Conservation (phyloP, 1,140 invertebrate genomes). For the Rhizoglyphus robini region DNA sequence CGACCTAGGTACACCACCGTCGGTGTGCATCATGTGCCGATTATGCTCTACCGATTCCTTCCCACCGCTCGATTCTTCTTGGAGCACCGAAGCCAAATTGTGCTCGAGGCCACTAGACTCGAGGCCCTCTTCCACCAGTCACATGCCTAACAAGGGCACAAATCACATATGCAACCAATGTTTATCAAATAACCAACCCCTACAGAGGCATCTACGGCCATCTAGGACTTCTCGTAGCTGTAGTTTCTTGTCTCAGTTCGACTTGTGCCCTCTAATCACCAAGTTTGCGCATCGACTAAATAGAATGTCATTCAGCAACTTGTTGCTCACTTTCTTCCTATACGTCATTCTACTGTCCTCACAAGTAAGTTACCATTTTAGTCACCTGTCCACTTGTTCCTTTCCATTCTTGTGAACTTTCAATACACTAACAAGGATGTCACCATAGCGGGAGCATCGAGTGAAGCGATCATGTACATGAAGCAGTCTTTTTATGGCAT, state of each 20-base stretch:
- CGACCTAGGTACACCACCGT: too few species aligned
- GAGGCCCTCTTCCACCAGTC: too few species aligned
- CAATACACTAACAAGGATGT: too few species aligned
- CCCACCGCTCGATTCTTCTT: too few species aligned
- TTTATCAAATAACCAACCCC: not conserved
- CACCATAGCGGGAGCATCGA: too few species aligned
- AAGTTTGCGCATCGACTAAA: not conserved
- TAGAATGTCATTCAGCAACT: constrained; percentile 6
- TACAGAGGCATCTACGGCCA: not conserved
- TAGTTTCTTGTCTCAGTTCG: not conserved
- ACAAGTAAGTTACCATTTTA: constrained; percentile 3
- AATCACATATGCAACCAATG: not conserved
- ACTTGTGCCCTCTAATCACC: not conserved
- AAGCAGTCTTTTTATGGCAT: too few species aligned
- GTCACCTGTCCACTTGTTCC: too few species aligned
- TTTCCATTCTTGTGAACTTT: too few species aligned
- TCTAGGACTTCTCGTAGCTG: not conserved
- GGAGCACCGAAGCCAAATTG: too few species aligned
- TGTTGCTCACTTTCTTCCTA: not conserved
- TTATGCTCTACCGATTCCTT: too few species aligned
- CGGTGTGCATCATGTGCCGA: constrained; percentile 7
- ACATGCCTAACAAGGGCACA: not conserved
- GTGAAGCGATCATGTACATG: too few species aligned
- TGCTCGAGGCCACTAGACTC: too few species aligned
- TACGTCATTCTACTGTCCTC: not conserved